phyloP scores from a whole-genome alignment of 2,113 vertebrate species.

The Colossoma macropomum region DNA sequence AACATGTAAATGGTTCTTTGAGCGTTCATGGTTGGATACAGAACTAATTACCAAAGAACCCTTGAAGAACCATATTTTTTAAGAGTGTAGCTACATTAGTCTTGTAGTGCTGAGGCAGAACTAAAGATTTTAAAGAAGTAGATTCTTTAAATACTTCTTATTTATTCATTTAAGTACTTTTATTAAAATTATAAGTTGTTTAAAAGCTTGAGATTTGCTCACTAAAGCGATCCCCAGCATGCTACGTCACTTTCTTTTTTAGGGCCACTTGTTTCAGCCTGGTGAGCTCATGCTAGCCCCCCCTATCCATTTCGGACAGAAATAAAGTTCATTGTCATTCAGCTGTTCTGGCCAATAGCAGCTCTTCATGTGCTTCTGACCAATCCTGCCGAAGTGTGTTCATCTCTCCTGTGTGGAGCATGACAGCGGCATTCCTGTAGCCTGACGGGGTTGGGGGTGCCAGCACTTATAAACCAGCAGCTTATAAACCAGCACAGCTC shows the following conservation, averaged over 20 bases:
- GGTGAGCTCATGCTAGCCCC: constrained; percentile 38
- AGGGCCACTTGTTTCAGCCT: constrained; percentile 62
- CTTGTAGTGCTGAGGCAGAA: no score
- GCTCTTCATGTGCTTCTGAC: constrained; percentile 59
- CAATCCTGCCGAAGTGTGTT: constrained; percentile 73
- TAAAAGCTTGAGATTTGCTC: constrained; percentile 17
- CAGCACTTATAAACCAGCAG: constrained; percentile 26
- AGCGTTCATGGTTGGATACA: no score
- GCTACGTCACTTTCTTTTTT: constrained; percentile 67
- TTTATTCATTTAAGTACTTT: background rate
- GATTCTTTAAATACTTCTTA: no score
- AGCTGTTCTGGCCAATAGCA: constrained; percentile 72
- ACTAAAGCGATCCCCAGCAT: background rate
- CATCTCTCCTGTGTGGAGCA: constrained; percentile 75
- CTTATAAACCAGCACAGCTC: constrained; percentile 27
- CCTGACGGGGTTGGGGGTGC: constrained; percentile 75
- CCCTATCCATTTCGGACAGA: constrained; percentile 75
- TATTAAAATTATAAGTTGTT: constrained; percentile 28
- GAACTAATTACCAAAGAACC: no score
- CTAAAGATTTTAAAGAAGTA: no score
- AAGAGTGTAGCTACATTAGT: no score
- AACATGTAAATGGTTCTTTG: no score
- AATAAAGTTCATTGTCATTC: constrained; percentile 73
- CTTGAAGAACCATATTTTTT: no score
- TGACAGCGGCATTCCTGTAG: constrained; percentile 73